Percentiles rank a stretch among this genome's conserved stretches.
phyloP scores from a whole-genome alignment of 2,888 invertebrate species.

The Linnaemya tessellans region DNA sequence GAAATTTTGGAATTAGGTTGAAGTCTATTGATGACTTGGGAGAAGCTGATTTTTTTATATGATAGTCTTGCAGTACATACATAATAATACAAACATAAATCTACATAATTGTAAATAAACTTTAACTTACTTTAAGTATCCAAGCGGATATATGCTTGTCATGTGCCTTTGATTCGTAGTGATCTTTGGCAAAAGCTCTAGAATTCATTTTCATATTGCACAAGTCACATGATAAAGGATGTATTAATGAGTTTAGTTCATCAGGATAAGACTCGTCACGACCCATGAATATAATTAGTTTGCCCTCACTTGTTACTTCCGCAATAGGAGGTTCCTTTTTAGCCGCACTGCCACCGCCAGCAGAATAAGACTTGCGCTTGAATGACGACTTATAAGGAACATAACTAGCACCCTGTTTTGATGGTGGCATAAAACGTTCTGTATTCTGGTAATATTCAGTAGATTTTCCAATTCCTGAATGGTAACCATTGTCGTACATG shows the following conservation, averaged over 20 bases:
- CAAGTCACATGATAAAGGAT: constrained; percentile 84
- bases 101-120: too few relatives aligned
- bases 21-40: too few relatives aligned
- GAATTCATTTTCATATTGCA: constrained; percentile 84
- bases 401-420: constrained; percentile 50
- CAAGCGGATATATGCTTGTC: constrained; percentile 84
- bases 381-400: constrained; percentile 5
- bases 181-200: constrained; percentile 83
- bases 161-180: constrained; percentile 85
- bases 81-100: too few relatives aligned
- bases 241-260: constrained; percentile 84
- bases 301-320: constrained; percentile 60
- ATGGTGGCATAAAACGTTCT: constrained; percentile 69
- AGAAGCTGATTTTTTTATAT: too few relatives aligned
- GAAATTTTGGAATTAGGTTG: too few relatives aligned
- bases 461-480: neutral
- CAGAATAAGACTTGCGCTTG: constrained; percentile 66
- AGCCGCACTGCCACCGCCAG: constrained; percentile 23
- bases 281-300: constrained; percentile 76
- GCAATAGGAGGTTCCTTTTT: constrained; percentile 35
- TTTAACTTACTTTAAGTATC: constrained; percentile 78
- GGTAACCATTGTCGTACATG: constrained; percentile 16
- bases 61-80: too few relatives aligned
- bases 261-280: constrained; percentile 79
- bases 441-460: constrained; percentile 45